Base-by-base conservation (phyloP, 2,797 vertebrate genomes). In the Cichlasoma orientale region DNA sequence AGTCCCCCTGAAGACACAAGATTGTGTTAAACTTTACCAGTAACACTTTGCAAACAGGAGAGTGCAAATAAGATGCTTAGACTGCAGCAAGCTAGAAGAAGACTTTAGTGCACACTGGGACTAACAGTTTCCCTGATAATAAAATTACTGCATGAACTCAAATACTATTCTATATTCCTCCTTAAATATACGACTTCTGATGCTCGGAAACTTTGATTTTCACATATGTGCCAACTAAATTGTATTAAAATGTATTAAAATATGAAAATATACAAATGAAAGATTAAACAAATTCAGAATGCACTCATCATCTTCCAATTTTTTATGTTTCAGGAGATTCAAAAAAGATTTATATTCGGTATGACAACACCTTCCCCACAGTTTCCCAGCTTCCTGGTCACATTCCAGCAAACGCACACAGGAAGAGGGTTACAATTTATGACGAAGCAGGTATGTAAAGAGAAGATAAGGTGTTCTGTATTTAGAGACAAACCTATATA, bases 301-400 rank as follows among this genome's bases (percentile, higher is more conserved):
- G 21, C 16, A 33, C 56, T 80, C 18, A 71, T 54, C 1, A 12
- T 38, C 75, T 56, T 72, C 4, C 5, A 33, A 7, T 80, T 14
- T 86, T 27, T 27, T 90, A 8, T 85, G 33, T 90, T 90, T 72
- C 84, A 95, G 94, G 78, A 4, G 82, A 88, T 25, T 80, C 79
- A 14, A 86, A 86, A 58, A 72, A 89, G 72, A 79, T 95, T 90
- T 97, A 96, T 93, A 91, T 96, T 91, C 95, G 96, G 94, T 97
- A 96, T 94, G 96, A 95, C 93, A 92, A 93, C 92, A 94, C 94
- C 83, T 96, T 97, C 95, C 96, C 96, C 92, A 95, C 96, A 90
- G 95, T 95, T 88, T 95, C 97, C 94, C 95, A 93, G 92, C 93
- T 97, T 93, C 96, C 96, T 92, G 96, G 95, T 95, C 96, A 96